Base-by-base conservation (phyloP, 2,113 vertebrate genomes). In the Dromiciops gliroides region DNA sequence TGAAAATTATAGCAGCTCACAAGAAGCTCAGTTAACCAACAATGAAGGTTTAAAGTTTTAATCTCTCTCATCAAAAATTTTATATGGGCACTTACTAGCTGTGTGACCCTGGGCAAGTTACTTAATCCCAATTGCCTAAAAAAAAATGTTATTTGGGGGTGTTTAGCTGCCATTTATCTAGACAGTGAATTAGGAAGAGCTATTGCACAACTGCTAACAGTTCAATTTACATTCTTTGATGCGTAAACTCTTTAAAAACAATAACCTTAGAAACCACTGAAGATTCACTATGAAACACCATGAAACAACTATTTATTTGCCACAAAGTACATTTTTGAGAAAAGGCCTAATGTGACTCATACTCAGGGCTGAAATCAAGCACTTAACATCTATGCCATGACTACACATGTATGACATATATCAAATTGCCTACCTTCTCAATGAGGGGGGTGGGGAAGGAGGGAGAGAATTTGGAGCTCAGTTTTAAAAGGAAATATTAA, bases 101-200 rank as follows among this genome's bases (percentile, higher is more conserved):
- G n/a, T n/a, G n/a, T n/a, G n/a, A n/a, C n/a, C n/a, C n/a, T n/a
- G n/a, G n/a, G n/a, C n/a, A n/a, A n/a, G n/a, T n/a, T n/a, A n/a
- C n/a, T n/a, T n/a, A n/a, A n/a, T n/a, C n/a, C n/a, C n/a, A n/a
- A n/a, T n/a, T n/a, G n/a, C n/a, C n/a, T n/a, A n/a, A n/a, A n/a
- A n/a, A n/a, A n/a, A n/a, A n/a, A n/a, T n/a, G n/a, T 31, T 93
- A 50, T 91, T 94, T 53, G 93, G 48, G 48, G 31, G 67, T 95
- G 50, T 19, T 83, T 83, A 83, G 93, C 8, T 25, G 94, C 50
- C 90, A 94, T 44, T 83, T 75, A 95, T 0, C 8, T 0, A 91
- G 37, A 23, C 53, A 51, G 56, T 91, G 52, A 49, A 47, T 91
- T 92, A 91, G 24, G 49, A 14, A 49, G 37, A 83, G 92, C 44